Conservation (phyloP, 2,113 vertebrate species). For the Eudorcas thomsonii region DNA sequence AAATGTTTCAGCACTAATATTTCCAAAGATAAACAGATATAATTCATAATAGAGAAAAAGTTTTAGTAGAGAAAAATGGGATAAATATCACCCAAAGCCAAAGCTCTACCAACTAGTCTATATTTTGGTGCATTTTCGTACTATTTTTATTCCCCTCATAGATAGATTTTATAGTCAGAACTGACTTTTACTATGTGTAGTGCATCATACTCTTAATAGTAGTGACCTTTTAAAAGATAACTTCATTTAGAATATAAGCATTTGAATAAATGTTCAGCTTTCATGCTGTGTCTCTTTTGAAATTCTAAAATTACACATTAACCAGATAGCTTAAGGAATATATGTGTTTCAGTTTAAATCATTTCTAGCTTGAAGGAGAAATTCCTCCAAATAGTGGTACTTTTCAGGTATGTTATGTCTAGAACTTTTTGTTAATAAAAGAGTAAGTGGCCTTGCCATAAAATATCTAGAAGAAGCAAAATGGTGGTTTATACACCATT, state of each 20-base stretch:
- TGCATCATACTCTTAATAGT: background rate
- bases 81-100: background rate
- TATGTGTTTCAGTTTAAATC: slow-evolving; percentile 10
- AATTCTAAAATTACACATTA: background rate
- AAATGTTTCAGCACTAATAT: background rate
- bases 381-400: background rate
- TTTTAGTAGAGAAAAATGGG: background rate
- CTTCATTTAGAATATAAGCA: slow-evolving; percentile 32
- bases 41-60: background rate
- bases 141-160: background rate
- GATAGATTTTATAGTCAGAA: background rate
- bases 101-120: background rate
- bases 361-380: slow-evolving; percentile 5
- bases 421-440: background rate
- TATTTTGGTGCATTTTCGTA: background rate
- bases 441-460: background rate
- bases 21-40: slow-evolving; percentile 14
- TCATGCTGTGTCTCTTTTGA: slow-evolving; percentile 4
- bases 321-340: background rate
- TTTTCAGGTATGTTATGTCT: background rate
- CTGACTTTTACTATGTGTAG: background rate
- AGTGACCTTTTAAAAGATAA: background rate
- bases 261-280: slow-evolving; percentile 36
- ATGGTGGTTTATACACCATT: background rate
- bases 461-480: background rate